These are phyloP conservation scores for Drosophila greeni DNA, from an alignment of 2,888 invertebrate species.

Conservation along the genomic window DNA sequence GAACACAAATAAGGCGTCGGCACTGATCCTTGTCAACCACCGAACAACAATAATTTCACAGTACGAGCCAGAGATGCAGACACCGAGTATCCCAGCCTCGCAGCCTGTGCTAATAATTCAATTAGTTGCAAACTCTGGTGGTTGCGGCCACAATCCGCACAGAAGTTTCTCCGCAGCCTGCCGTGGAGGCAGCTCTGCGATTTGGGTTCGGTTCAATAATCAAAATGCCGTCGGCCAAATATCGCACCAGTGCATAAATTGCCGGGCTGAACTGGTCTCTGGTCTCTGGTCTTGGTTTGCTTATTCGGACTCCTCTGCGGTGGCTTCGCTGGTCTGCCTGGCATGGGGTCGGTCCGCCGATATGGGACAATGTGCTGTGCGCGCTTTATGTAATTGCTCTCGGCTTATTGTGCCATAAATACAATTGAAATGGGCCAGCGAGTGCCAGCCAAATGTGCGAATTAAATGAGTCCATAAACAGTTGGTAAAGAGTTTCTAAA, in stretches of 20 bases:
- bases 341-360: slow-evolving; percentile 32
- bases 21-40: slow-evolving; percentile 76
- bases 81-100: slow-evolving; percentile 14
- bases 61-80: slow-evolving; percentile 35
- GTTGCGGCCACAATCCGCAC: slow-evolving; percentile 35
- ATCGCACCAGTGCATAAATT: slow-evolving; percentile 62
- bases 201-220: slow-evolving; percentile 60
- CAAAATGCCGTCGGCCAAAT: slow-evolving; percentile 60
- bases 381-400: slow-evolving; percentile 33
- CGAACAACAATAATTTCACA: slow-evolving; percentile 67
- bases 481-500: slow-evolving; percentile 11
- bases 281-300: neutral
- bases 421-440: slow-evolving; percentile 19
- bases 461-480: slow-evolving; percentile 14
- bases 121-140: slow-evolving; percentile 72
- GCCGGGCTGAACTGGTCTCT: slow-evolving; percentile 9
- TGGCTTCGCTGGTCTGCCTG: slow-evolving; percentile 19
- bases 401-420: slow-evolving; percentile 30
- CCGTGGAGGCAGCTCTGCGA: slow-evolving; percentile 15
- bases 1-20: slow-evolving; percentile 75
- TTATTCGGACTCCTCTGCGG: slow-evolving; percentile 1
- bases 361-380: slow-evolving; percentile 32
- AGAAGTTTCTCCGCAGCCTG: slow-evolving; percentile 42
- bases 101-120: slow-evolving; percentile 69
- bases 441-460: slow-evolving; percentile 29